A percentile compares a stretch with the other conserved stretches of the same genome.
phyloP scores from a whole-genome alignment of 1,140 invertebrate species.

The Nilaparvata lugens region DNA sequence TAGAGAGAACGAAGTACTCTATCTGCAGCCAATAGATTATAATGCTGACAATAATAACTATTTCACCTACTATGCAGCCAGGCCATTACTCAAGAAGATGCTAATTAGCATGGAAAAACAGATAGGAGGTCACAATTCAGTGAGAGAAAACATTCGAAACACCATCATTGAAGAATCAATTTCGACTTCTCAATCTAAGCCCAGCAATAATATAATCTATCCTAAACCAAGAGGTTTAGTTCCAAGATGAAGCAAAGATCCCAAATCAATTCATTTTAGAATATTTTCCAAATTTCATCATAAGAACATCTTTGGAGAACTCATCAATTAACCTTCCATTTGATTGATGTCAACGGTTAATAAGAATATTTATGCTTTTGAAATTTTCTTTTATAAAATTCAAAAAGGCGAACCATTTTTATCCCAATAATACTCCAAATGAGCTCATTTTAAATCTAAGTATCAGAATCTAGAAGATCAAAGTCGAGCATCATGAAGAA shows the following conservation, averaged over 20 bases:
- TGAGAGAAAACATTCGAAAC: constrained; percentile 32
- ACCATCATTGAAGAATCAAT: constrained; percentile 7
- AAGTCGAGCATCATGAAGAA: no score
- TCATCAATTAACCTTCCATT: no score
- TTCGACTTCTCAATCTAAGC: neutral
- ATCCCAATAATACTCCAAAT: no score
- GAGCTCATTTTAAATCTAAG: no score
- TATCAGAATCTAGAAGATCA: no score
- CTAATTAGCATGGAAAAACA: constrained; percentile 62
- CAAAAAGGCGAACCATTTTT: no score
- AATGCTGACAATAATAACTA: constrained; percentile 71
- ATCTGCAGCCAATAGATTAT: constrained; percentile 72
- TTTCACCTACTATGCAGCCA: constrained; percentile 57
- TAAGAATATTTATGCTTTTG: no score
- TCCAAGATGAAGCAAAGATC: constrained; percentile 39
- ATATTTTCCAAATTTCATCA: no score
- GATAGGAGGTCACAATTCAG: constrained; percentile 62
- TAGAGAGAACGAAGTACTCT: constrained; percentile 73
- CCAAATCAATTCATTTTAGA: no score
- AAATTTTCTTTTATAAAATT: no score
- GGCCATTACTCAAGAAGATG: constrained; percentile 60
- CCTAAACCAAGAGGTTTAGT: constrained; percentile 49
- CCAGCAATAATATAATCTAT: constrained; percentile 32
- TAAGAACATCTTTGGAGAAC: no score
- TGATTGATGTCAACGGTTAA: no score